Percentiles rank a stretch among this genome's conserved stretches.
phyloP scores from a whole-genome alignment of 1,140 invertebrate genomes.

The Zaprionus gabonicus region DNA sequence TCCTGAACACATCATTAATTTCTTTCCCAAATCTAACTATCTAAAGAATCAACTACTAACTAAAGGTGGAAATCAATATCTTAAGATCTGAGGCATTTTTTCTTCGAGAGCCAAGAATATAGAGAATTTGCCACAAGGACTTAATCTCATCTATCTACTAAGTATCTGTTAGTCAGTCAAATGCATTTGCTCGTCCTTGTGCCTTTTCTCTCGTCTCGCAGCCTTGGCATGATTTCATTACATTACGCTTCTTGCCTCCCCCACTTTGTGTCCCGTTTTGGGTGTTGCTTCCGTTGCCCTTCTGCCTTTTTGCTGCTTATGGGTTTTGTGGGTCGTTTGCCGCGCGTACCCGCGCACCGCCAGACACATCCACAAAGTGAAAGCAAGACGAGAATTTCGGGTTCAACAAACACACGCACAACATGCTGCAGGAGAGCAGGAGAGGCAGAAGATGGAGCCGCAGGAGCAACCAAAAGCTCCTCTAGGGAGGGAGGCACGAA shows the following conservation, averaged over 20 bases:
- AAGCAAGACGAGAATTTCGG: constrained; percentile 49
- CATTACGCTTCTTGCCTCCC: constrained; percentile 53
- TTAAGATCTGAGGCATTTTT: too few relatives aligned
- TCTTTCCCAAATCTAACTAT: too few relatives aligned
- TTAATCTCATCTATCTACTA: neutral
- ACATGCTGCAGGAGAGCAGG: neutral
- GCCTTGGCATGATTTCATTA: constrained; percentile 79
- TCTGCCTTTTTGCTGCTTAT: constrained; percentile 20
- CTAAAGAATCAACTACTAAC: too few relatives aligned
- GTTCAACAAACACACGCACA: constrained; percentile 69
- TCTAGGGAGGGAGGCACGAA: constrained; percentile 20
- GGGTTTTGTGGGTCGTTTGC: constrained; percentile 56
- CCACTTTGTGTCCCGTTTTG: neutral
- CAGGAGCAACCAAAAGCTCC: neutral
- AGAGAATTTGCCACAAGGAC: neutral
- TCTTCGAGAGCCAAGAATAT: neutral
- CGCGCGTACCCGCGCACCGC: constrained; percentile 57
- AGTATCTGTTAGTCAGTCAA: neutral
- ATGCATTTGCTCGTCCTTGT: neutral
- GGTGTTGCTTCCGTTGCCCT: neutral
- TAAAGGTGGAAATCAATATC: too few relatives aligned
- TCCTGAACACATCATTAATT: too few relatives aligned
- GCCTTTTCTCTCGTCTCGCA: constrained; percentile 35
- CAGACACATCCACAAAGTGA: constrained; percentile 67
- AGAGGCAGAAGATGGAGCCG: neutral